A percentile compares a stretch with the other conserved stretches of the same genome.
Conservation (phyloP, 2,888 invertebrate species). For the Caenorhabditis japonica region DNA sequence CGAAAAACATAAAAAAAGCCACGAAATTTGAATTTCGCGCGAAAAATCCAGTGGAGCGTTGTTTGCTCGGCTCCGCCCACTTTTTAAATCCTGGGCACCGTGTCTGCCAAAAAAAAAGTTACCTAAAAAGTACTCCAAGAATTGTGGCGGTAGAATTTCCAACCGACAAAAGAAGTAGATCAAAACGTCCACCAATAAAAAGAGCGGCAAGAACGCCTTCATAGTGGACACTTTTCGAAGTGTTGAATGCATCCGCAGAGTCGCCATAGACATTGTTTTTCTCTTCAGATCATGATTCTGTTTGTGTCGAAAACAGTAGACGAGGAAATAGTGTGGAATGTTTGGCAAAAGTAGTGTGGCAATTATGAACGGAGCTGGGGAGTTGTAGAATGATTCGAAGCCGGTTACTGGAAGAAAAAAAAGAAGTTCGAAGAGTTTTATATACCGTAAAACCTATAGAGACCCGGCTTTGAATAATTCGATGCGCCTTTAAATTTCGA, state of each 20-base stretch:
- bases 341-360: conserved; percentile 29
- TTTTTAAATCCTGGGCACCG: too few relatives aligned
- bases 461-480: too few relatives aligned
- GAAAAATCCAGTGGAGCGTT: too few relatives aligned
- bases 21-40: too few relatives aligned
- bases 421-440: background rate
- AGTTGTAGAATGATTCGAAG: conserved; percentile 46
- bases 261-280: conserved; percentile 34
- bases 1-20: too few relatives aligned
- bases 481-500: too few relatives aligned
- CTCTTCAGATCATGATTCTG: conserved; percentile 48
- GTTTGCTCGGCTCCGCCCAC: too few relatives aligned
- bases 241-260: conserved; percentile 41
- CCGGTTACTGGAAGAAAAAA: conserved; percentile 42
- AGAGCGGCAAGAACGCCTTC: conserved; percentile 47
- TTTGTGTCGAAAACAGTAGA: conserved; percentile 45
- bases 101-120: background rate
- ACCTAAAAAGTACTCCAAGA: conserved; percentile 43
- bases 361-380: conserved; percentile 27
- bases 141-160: conserved; percentile 38
- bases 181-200: conserved; percentile 37
- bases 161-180: conserved; percentile 45
- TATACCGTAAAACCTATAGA: too few relatives aligned
- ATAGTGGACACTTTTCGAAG: conserved; percentile 42
- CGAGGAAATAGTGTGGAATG: conserved; percentile 43